Percentiles rank a stretch among this genome's conserved stretches.
Evolutionary conservation across 30 jellyfish, hydroid and myxozoan species (phyloP).

Genomic region (Nemopilema nomurai): DNA sequence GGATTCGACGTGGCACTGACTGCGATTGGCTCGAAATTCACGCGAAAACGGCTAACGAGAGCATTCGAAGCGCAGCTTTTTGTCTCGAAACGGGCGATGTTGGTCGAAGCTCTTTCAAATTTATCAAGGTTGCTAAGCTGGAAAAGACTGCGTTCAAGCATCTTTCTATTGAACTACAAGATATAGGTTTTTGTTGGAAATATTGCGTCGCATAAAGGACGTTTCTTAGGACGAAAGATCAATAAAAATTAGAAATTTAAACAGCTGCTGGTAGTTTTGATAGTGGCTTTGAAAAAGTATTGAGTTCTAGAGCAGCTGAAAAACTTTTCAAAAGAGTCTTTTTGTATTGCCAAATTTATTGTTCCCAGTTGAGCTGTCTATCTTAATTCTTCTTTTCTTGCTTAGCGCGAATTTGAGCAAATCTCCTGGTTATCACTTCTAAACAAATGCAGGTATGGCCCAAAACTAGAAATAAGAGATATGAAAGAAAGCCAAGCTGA

Average conservation of each 20-base stretch:
- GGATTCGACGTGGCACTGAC: too few relatives aligned
- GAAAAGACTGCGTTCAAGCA: slow-evolving; percentile 2
- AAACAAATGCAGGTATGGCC: slow-evolving; percentile 28
- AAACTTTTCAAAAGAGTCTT: slow-evolving; percentile 46
- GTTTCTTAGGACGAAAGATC: slow-evolving; percentile 33
- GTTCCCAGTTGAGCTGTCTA: slow-evolving; percentile 41
- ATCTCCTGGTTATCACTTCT: slow-evolving; percentile 34
- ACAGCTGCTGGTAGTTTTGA: slow-evolving; percentile 67
- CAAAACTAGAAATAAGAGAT: slow-evolving; percentile 10
- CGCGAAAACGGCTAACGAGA: not conserved
- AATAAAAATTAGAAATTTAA: slow-evolving; percentile 46
- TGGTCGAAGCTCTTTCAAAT: not conserved
- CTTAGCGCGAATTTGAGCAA: slow-evolving; percentile 27
- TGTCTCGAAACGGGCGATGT: not conserved
- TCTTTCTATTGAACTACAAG: not conserved
- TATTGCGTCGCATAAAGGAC: not conserved
- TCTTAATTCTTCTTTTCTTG: slow-evolving; percentile 33
- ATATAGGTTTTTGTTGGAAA: slow-evolving; percentile 1
- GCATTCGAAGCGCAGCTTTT: not conserved
- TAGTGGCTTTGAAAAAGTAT: slow-evolving; percentile 63
- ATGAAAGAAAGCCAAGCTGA: slow-evolving; percentile 8
- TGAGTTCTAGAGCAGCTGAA: slow-evolving; percentile 69
- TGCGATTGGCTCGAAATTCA: too few relatives aligned
- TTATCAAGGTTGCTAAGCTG: not conserved
- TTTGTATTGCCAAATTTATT: slow-evolving; percentile 52